These are phyloP conservation scores for Characodon lateralis DNA, from an alignment of 2,797 vertebrate genomes.

Conservation along the genomic window DNA sequence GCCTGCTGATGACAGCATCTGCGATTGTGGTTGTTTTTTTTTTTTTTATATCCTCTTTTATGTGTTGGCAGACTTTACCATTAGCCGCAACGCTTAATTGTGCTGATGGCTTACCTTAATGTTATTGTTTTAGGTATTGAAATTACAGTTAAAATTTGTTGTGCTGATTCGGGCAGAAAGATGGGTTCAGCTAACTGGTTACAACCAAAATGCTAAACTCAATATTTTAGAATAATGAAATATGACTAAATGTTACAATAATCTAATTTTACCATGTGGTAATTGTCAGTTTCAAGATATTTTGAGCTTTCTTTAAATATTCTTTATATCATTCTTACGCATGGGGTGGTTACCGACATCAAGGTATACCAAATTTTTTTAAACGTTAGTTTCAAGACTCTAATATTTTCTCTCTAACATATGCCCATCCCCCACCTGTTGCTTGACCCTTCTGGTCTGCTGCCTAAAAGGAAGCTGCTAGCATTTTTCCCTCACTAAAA, in stretches of 20 bases:
- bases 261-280: neutral
- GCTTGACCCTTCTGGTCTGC: neutral
- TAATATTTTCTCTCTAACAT: neutral
- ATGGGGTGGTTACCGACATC: neutral
- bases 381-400: neutral
- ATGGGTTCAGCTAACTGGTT: neutral
- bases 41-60: neutral
- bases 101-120: neutral
- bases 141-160: neutral
- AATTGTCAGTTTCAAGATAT: neutral
- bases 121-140: neutral
- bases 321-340: neutral
- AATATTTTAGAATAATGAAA: neutral
- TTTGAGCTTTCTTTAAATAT: neutral
- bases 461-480: neutral
- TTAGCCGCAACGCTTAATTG: neutral
- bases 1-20: slow-evolving; percentile 34
- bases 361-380: neutral
- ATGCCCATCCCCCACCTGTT: neutral
- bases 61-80: neutral
- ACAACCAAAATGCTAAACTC: neutral
- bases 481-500: neutral
- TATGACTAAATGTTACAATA: neutral
- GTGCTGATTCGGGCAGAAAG: no score
- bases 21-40: slow-evolving; percentile 13